These are phyloP conservation scores for Ridgeia piscesae DNA, from an alignment of 1,140 invertebrate species.

Conservation along the genomic window DNA sequence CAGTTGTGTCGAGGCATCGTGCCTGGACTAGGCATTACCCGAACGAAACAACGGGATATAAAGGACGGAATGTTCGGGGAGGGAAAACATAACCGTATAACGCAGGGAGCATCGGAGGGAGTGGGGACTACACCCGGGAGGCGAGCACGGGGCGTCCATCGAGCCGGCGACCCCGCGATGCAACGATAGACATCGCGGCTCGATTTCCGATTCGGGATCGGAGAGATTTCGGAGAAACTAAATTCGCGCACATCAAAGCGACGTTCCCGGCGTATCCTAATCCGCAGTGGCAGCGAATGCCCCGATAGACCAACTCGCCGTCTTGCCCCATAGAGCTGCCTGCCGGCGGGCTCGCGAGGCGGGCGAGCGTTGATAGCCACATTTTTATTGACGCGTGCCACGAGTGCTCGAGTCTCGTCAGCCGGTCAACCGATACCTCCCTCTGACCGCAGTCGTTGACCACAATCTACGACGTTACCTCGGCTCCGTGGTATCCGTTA, in stretches of 20 bases:
- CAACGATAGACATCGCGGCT: not conserved
- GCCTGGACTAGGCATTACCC: no score
- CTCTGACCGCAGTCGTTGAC: not conserved
- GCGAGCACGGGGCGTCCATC: not conserved
- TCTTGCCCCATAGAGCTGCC: not conserved
- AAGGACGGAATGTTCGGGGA: no score
- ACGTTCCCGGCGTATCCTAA: not conserved
- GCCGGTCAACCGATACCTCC: not conserved
- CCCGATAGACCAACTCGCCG: not conserved
- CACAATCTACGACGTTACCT: not conserved
- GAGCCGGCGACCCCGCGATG: not conserved
- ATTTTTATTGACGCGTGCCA: constrained; percentile 5
- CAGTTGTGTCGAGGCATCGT: no score
- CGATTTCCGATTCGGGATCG: not conserved
- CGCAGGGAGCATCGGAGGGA: not conserved
- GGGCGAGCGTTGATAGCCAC: not conserved
- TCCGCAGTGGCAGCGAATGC: not conserved
- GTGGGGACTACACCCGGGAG: not conserved
- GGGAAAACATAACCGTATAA: not conserved
- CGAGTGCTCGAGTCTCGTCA: not conserved
- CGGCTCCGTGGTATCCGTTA: not conserved
- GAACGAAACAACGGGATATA: no score
- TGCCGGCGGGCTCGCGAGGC: no score
- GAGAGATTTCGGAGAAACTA: not conserved
- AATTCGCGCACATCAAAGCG: not conserved